Evolutionary conservation across 2,797 vertebrate genomes (phyloP).

Genomic region (Cyclura pinguis): DNA sequence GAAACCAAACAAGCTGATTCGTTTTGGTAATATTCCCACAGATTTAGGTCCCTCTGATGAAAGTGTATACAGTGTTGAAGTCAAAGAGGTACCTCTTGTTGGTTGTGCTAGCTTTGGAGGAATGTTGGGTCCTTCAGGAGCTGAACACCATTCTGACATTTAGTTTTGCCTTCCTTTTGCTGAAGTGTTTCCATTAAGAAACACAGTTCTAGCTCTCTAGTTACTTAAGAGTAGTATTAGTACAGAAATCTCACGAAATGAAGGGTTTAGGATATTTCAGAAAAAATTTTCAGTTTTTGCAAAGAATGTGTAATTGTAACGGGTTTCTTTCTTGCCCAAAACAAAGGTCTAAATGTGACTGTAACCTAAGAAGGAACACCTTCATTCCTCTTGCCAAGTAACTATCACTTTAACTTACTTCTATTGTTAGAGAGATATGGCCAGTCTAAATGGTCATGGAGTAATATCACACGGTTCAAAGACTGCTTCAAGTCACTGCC

Average conservation of each 20-base stretch:
- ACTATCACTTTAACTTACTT: no score
- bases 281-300: not conserved
- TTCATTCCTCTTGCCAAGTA: no score
- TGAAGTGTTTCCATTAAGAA: not conserved
- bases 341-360: no score
- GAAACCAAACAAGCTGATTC: not conserved
- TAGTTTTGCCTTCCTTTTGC: not conserved
- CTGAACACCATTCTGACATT: not conserved
- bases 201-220: not conserved
- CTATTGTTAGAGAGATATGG: no score
- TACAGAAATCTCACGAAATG: no score
- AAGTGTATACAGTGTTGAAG: not conserved
- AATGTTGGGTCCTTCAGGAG: not conserved
- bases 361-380: no score
- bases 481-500: no score
- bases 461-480: no score
- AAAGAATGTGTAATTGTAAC: no score
- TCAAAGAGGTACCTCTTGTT: not conserved
- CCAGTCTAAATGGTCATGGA: no score
- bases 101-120: not conserved
- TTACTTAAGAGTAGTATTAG: not conserved
- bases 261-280: not conserved
- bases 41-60: not conserved
- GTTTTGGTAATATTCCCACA: not conserved
- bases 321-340: no score